Evolutionary conservation across 2,113 vertebrate species (phyloP).

Genomic region (Sinocyclocheilus anophthalmus): DNA sequence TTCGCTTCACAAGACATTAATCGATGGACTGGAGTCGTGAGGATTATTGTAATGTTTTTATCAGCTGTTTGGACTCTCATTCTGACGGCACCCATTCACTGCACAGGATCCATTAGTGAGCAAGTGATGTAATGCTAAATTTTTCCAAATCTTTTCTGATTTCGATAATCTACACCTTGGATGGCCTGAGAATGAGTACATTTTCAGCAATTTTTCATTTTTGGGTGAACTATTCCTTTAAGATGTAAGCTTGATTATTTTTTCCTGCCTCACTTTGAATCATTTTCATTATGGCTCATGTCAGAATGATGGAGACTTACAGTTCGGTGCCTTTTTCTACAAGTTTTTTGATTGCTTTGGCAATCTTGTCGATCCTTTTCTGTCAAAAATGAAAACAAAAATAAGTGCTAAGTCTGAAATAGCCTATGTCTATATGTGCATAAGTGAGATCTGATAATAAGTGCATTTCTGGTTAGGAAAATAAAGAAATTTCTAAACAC

Average conservation of each 20-base stretch:
- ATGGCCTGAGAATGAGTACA: neutral
- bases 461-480: neutral
- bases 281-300: neutral
- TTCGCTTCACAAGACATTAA: neutral
- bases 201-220: neutral
- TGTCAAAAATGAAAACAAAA: conserved; percentile 57
- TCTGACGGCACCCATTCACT: too few species aligned
- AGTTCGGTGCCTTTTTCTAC: conserved; percentile 79
- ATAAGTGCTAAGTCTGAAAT: neutral
- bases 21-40: too few species aligned
- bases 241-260: neutral
- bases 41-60: too few species aligned
- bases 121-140: too few species aligned
- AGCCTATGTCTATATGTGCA: neutral
- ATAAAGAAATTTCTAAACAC: neutral
- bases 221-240: neutral
- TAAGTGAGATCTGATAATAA: neutral
- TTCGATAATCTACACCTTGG: too few species aligned
- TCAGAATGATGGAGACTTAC: conserved; percentile 71
- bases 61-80: too few species aligned
- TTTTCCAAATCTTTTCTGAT: too few species aligned
- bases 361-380: conserved; percentile 82
- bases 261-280: neutral
- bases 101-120: too few species aligned
- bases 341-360: conserved; percentile 73